Evolutionary conservation across 2,888 invertebrate genomes (phyloP), one percentile per base, ranked within the genome.

Genomic region (Sericinus montela): DNA sequence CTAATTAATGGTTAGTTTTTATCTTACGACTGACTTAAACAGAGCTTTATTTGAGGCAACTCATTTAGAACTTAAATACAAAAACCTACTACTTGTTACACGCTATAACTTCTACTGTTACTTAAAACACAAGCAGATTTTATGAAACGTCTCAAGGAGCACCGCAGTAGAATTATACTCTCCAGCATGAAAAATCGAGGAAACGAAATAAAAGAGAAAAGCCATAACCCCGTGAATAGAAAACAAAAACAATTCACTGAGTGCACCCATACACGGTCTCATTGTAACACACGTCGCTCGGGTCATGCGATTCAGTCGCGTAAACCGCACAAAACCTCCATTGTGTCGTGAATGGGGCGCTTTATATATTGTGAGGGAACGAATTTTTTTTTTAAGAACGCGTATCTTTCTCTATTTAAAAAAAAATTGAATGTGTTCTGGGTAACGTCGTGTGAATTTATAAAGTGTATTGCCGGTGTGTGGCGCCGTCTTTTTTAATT

Each of bases 241-340:
- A 76, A 80, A 81, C 69, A 77, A 80, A 81, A 84, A 86, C 87
- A 85, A 85, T 85, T 74, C 76, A 71, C 76, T 79, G 78, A 86
- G 82, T 86, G 85, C 86, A 70, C 66, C 71, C 72, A 74, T 73
- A 73, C 71, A 69, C 67, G 65, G 51, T 52, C 57, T 61, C 62
- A 71, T 70, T 69, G 78, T 69, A 67, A 79, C 81, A 82, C 71
- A 80, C 78, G 75, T 77, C 69, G 55, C 45, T 28, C 72, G 66
- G 72, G 72, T 72, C 71, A 72, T 69, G 69, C 72, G 66, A 69
- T 64, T 59, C 67, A 62, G 58, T 64, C 60, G 67, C 66, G 72
- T 68, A 72, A 72, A 75, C 72, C 62, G 61, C 63, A 79, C 77
- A 76, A 81, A 80, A 78, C 77, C 67, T 62, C 80, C 63, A 85